Base-by-base conservation (phyloP, 2,797 vertebrate genomes). In the Gallinago nigripennis region DNA sequence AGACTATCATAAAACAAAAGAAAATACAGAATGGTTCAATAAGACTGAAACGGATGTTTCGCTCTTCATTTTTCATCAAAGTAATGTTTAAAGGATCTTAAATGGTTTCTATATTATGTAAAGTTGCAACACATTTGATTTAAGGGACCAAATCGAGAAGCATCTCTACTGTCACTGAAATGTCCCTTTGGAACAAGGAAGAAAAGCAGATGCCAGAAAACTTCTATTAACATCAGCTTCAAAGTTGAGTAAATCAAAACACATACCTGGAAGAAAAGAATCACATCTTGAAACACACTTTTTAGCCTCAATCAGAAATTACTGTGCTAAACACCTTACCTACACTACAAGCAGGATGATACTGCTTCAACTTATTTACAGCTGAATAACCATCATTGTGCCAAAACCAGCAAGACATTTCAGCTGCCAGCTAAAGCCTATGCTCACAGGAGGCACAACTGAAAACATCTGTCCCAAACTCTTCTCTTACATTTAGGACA, bases 241-340 rank as follows among this genome's bases (percentile, higher is more conserved):
- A 68, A 89, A 95, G 86, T 58, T 89, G 93, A 93, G 51, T 87
- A 94, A 95, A 95, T 94, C 94, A 94, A 87, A 72, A 94, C 88
- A 95, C 35, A 94, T 16, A 95, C 92, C 93, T 93, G 96, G 84
- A 96, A 94, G 68, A 95, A 95, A 94, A 96, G 79, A 96, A 94
- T 87, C 91, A 93, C 71, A 94, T 87, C 88, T 94, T 95, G 85
- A 95, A 95, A 95, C 46, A 92, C 17, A 77, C 21, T 35, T 83
- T 94, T 87, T 21, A 43, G 69, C 86, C 81, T 92, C 61, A 63
- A 24, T 86, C 58, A 84, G 56, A 92, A 90, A 53, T 43, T 27
- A 57, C 3, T 4, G 20, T 64, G 70, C 72, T 66, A 66, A 90
- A 78, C 43, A 79, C n/a, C 66, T 92, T 46, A 83, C 39, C 70